Percentiles rank a stretch among this genome's conserved stretches.
Evolutionary conservation across 2,888 invertebrate species (phyloP).

Genomic region (Hyles lineata): DNA sequence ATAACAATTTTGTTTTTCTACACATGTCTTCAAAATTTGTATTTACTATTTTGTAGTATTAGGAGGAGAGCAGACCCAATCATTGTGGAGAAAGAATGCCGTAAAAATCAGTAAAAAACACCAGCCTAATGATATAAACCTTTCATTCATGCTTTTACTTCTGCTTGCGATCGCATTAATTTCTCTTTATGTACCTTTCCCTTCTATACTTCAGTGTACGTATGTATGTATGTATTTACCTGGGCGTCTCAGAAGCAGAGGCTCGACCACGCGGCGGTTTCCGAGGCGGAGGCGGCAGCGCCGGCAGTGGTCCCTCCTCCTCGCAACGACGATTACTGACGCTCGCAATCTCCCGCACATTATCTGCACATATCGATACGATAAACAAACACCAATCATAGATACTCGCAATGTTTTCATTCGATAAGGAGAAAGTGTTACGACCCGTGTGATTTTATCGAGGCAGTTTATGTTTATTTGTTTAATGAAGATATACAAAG

Average conservation of each 20-base stretch:
- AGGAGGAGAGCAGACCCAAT: no score
- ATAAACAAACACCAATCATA: conserved; percentile 39
- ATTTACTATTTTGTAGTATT: no score
- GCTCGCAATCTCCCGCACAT: conserved; percentile 62
- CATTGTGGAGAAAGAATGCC: no score
- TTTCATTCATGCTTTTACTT: no score
- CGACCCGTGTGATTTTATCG: not conserved
- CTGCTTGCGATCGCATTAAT: no score
- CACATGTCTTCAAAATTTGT: no score
- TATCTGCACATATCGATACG: conserved; percentile 58
- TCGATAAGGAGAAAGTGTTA: conserved; percentile 23
- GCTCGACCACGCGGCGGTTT: conserved; percentile 67
- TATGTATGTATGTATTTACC: conserved; percentile 47
- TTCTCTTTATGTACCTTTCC: no score
- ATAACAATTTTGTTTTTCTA: no score
- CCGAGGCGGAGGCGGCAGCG: conserved; percentile 76
- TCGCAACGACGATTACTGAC: conserved; percentile 71
- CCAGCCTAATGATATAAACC: no score
- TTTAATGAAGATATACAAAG: not conserved
- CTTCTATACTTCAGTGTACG: no score
- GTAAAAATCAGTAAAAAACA: no score
- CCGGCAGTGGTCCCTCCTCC: conserved; percentile 75
- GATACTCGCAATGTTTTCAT: conserved; percentile 33
- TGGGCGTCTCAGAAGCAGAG: conserved; percentile 61
- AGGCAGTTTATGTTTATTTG: not conserved